Conservation (phyloP, 2,113 vertebrate genomes). For the Engraulis encrasicolus region DNA sequence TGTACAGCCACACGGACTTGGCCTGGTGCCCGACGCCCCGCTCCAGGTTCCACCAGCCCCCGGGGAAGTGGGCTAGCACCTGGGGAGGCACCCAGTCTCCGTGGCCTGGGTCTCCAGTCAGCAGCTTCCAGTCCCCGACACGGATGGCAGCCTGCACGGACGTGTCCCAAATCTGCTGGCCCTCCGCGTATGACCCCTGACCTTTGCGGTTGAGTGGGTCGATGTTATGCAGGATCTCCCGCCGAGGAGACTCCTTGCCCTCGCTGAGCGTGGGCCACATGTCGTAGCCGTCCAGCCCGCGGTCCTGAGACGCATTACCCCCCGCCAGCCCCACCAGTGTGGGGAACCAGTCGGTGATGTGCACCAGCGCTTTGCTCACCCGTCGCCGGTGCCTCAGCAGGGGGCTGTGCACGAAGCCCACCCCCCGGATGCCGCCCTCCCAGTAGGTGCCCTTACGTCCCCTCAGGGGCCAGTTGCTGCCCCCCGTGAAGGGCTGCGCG, state of each 20-base stretch:
- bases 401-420: constrained; percentile 94
- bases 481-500: constrained; percentile 91
- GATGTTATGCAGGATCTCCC: constrained; percentile 95
- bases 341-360: constrained; percentile 97
- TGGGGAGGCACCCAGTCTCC: constrained; percentile 94
- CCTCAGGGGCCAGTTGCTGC: constrained; percentile 94
- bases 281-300: constrained; percentile 85
- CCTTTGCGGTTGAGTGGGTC: constrained; percentile 84
- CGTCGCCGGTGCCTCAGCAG: constrained; percentile 82
- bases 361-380: constrained; percentile 85
- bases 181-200: constrained; percentile 74
- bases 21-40: constrained; percentile 65
- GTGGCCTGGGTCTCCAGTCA: constrained; percentile 91
- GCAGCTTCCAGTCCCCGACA: constrained; percentile 91
- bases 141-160: constrained; percentile 90
- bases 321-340: constrained; percentile 88
- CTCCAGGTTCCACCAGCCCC: constrained; percentile 95
- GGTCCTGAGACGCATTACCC: constrained; percentile 77
- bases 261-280: constrained; percentile 91
- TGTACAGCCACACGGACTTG: constrained; percentile 89
- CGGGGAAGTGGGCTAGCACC: constrained; percentile 83
- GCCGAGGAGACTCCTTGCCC: constrained; percentile 84
- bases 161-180: constrained; percentile 85
- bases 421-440: constrained; percentile 91
- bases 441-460: constrained; percentile 95